phyloP scores from a whole-genome alignment of 2,888 invertebrate genomes.

The Amphipyra tragopoginis region DNA sequence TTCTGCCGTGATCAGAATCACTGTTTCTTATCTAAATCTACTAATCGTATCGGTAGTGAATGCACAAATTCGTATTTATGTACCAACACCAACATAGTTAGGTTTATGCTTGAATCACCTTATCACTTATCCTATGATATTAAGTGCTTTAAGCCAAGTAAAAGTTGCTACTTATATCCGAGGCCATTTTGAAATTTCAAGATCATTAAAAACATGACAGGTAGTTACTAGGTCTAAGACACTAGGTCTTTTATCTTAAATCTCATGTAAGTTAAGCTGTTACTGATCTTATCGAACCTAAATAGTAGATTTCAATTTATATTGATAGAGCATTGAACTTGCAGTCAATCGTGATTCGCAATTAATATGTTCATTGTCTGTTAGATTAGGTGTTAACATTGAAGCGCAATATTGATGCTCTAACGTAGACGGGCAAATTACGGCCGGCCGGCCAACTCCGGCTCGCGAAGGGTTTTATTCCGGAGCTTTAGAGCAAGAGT shows the following conservation, averaged over 20 bases:
- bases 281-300: neutral
- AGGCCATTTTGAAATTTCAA: neutral
- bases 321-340: neutral
- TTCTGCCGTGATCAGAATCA: too few species aligned
- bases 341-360: neutral
- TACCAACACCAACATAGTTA: too few species aligned
- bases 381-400: neutral
- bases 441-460: too few species aligned
- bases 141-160: neutral
- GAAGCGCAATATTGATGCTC: too few species aligned
- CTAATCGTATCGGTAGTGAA: too few species aligned
- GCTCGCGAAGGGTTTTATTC: too few species aligned
- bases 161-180: neutral
- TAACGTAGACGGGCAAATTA: too few species aligned
- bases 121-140: neutral
- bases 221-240: conserved; percentile 2
- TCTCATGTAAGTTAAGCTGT: neutral
- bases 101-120: neutral
- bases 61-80: too few species aligned
- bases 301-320: conserved; percentile 1
- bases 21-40: too few species aligned
- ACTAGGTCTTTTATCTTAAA: neutral
- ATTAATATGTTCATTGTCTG: neutral
- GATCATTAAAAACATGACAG: conserved; percentile 1
- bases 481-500: too few species aligned